phyloP scores from a whole-genome alignment of 2,113 vertebrate species.

The Muntiacus muntjak region DNA sequence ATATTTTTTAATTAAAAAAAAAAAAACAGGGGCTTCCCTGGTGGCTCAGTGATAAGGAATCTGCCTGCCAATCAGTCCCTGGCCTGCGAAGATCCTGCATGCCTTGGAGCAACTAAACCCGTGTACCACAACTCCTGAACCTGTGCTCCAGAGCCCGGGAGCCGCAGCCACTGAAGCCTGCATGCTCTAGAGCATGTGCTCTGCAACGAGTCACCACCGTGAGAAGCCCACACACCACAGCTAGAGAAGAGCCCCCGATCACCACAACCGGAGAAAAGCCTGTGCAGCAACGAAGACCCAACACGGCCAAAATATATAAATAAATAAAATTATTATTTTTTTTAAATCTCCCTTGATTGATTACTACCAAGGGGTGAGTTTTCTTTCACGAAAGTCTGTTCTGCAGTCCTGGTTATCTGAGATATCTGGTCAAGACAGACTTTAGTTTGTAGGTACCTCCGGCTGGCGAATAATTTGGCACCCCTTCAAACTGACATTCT shows the following conservation, averaged over 20 bases:
- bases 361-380: not conserved
- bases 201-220: not conserved
- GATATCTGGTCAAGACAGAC: not conserved
- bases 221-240: not conserved
- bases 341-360: not conserved
- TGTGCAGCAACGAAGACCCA: not conserved
- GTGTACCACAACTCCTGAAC: not conserved
- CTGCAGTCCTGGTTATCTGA: not conserved
- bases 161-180: not conserved
- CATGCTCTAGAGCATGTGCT: not conserved
- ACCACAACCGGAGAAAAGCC: not conserved
- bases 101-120: not conserved
- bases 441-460: not conserved
- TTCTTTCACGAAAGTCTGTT: not conserved
- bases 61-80: not conserved
- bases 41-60: not conserved
- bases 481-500: conserved; percentile 3
- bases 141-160: not conserved
- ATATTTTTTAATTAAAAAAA: not conserved
- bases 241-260: not conserved
- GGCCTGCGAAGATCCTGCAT: not conserved
- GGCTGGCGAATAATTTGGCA: not conserved
- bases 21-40: not conserved
- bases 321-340: not conserved
- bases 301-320: not conserved